These are phyloP conservation scores for Leptinotarsa haldemani DNA, from an alignment of 2,888 invertebrate genomes.

Conservation along the genomic window DNA sequence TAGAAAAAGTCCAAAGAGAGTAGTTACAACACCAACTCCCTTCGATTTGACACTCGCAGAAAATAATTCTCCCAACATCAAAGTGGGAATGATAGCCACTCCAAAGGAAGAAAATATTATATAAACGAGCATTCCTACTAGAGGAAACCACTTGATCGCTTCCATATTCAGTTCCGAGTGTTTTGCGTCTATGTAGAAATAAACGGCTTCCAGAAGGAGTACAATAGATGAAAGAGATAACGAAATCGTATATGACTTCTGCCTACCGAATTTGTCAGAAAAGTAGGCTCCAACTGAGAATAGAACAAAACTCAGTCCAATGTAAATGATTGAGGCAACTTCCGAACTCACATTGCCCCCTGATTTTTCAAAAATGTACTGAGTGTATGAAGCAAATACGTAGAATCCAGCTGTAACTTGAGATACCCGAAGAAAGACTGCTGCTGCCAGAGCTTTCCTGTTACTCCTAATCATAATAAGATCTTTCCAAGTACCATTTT, in stretches of 20 bases:
- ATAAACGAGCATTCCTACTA: constrained; percentile 56
- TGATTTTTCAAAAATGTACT: constrained; percentile 55
- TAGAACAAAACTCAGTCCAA: constrained; percentile 36
- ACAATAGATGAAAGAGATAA: constrained; percentile 46
- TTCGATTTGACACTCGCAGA: constrained; percentile 56
- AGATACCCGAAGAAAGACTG: constrained; percentile 49
- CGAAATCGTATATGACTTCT: constrained; percentile 50
- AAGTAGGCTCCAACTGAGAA: constrained; percentile 46
- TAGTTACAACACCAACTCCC: constrained; percentile 42
- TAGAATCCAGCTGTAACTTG: constrained; percentile 54
- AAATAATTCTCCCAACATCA: constrained; percentile 58
- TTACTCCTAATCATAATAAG: constrained; percentile 51
- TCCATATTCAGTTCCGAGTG: constrained; percentile 46
- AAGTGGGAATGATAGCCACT: constrained; percentile 53
- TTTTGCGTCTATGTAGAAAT: constrained; percentile 50
- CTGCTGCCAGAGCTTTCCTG: constrained; percentile 52
- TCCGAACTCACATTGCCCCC: constrained; percentile 54
- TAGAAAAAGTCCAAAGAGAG: constrained; percentile 49
- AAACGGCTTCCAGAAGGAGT: constrained; percentile 48
- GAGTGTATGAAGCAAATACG: constrained; percentile 52
- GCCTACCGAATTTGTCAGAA: constrained; percentile 51
- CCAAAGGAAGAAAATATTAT: constrained; percentile 51
- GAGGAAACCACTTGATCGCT: constrained; percentile 53
- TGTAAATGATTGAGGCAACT: constrained; percentile 47
- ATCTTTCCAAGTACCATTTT: constrained; percentile 54